Conservation (phyloP, 2,113 vertebrate genomes). For the Colistium nudipinnis region DNA sequence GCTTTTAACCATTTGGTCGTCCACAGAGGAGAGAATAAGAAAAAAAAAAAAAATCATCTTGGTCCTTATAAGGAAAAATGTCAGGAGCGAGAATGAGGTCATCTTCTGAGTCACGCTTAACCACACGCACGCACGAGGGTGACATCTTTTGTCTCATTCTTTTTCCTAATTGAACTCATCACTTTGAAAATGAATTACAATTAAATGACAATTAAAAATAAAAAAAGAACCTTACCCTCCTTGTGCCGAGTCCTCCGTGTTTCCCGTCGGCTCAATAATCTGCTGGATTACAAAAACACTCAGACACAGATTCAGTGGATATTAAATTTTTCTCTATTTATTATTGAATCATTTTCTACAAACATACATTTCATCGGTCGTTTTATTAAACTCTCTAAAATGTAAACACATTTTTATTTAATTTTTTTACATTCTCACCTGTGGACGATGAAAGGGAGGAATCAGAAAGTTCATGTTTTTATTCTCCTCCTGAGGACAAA, state of each 20-base stretch:
- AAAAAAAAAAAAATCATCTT: not conserved
- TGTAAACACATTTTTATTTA: not conserved
- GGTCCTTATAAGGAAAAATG: slow-evolving; percentile 23
- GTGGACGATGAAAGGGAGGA: too few relatives aligned
- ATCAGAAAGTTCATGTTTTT: too few relatives aligned
- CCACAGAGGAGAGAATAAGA: too few relatives aligned
- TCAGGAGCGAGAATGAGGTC: slow-evolving; percentile 43
- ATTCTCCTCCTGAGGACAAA: too few relatives aligned
- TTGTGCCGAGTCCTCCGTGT: too few relatives aligned
- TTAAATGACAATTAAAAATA: too few relatives aligned
- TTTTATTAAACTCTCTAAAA: slow-evolving; percentile 19
- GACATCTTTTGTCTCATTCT: too few relatives aligned
- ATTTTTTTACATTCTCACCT: slow-evolving; percentile 29
- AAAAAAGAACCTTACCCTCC: too few relatives aligned
- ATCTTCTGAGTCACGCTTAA: slow-evolving; percentile 46
- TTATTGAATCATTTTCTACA: slow-evolving; percentile 29
- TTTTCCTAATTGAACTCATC: too few relatives aligned
- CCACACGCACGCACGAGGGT: slow-evolving; percentile 35
- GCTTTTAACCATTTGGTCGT: not conserved
- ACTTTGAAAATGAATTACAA: too few relatives aligned
- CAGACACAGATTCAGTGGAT: not conserved
- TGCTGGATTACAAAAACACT: not conserved
- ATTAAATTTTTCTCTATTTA: slow-evolving; percentile 40
- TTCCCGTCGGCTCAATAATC: too few relatives aligned
- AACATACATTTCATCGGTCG: slow-evolving; percentile 43